These are phyloP conservation scores for Pampusana beccarii DNA, from an alignment of 2,113 vertebrate species.

Conservation along the genomic window DNA sequence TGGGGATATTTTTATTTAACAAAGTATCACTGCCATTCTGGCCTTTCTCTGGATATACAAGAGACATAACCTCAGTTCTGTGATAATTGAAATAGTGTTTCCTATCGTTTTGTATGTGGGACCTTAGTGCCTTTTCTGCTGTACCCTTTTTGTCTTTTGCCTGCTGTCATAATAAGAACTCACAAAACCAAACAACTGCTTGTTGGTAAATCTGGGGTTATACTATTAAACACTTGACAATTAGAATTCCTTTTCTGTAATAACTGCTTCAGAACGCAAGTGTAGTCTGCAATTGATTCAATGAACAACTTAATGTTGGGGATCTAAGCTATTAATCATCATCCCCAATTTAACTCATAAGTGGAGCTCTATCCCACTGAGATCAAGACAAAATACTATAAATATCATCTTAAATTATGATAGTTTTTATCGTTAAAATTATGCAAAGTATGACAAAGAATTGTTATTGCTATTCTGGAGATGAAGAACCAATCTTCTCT, in stretches of 20 bases:
- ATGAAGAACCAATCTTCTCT: not conserved
- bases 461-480: not conserved
- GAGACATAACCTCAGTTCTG: not conserved
- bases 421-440: not conserved
- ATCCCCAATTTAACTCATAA: not conserved
- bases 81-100: not conserved
- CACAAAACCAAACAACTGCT: no score
- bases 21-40: not conserved
- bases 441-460: not conserved
- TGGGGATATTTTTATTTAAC: not conserved
- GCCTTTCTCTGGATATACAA: not conserved
- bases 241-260: not conserved
- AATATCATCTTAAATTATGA: not conserved
- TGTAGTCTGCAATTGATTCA: not conserved
- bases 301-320: not conserved
- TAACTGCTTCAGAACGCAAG: not conserved
- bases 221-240: not conserved
- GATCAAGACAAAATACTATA: not conserved
- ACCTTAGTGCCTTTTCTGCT: not conserved
- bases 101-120: not conserved
- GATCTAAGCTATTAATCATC: not conserved
- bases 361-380: not conserved
- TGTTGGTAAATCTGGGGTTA: not conserved
- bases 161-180: no score
- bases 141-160: accelerated